These are phyloP conservation scores for Brachionus rotundiformis DNA, from an alignment of 1,140 invertebrate genomes.

Conservation along the genomic window DNA sequence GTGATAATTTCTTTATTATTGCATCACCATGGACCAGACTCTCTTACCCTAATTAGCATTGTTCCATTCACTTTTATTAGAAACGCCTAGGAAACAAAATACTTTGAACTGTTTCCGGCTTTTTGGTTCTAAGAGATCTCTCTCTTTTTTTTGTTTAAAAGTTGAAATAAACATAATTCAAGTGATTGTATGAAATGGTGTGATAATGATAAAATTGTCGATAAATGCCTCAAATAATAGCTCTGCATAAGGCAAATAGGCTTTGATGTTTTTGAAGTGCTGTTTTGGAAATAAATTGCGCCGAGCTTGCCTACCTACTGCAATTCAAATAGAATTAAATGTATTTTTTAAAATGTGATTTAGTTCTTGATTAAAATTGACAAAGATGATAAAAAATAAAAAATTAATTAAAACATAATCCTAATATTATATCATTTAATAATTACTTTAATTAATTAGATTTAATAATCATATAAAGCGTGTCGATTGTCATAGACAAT, in stretches of 20 bases:
- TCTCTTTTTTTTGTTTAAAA: background rate
- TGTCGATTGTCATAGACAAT: too few species aligned
- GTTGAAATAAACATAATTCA: slow-evolving; percentile 13
- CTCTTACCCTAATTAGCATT: background rate
- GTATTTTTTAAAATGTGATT: too few species aligned
- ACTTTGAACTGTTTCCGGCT: slow-evolving; percentile 2
- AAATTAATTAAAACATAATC: too few species aligned
- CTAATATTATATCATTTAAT: too few species aligned
- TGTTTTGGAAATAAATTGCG: background rate
- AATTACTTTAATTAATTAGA: too few species aligned
- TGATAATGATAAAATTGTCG: background rate
- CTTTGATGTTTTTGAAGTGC: slow-evolving; percentile 5
- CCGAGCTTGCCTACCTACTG: background rate
- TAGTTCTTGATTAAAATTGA: too few species aligned
- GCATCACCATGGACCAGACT: background rate
- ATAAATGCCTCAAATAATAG: slow-evolving; percentile 18
- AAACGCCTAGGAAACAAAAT: background rate
- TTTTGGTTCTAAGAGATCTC: background rate
- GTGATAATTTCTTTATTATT: slow-evolving; percentile 13
- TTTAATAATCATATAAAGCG: too few species aligned
- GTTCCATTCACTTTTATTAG: background rate
- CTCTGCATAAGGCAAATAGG: background rate
- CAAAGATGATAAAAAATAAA: too few species aligned
- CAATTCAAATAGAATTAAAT: too few species aligned
- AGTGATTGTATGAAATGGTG: background rate